These are phyloP conservation scores for Peromyscus eremicus DNA, from an alignment of 2,797 vertebrate species.

Conservation along the genomic window DNA sequence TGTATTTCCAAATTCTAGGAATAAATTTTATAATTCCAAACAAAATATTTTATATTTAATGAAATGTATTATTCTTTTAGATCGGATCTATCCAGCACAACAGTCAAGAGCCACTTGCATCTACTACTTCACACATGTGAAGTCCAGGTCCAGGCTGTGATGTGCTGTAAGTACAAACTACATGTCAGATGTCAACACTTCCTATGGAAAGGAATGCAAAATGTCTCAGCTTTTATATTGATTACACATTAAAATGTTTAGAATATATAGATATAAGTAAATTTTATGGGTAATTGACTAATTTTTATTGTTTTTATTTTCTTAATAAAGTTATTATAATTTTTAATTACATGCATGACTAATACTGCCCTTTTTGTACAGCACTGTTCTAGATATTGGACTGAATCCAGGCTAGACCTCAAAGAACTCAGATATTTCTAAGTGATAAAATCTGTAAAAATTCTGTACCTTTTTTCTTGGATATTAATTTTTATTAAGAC, in stretches of 20 bases:
- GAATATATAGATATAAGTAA: background rate
- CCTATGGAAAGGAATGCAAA: background rate
- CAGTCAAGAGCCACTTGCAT: background rate
- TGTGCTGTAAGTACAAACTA: background rate
- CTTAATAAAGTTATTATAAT: background rate
- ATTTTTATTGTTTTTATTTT: conserved; percentile 54
- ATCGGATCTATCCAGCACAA: background rate
- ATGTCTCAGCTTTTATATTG: background rate
- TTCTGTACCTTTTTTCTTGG: background rate
- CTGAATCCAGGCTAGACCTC: background rate
- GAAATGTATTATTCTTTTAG: conserved; percentile 10
- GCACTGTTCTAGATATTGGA: background rate
- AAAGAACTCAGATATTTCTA: background rate
- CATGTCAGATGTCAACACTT: background rate
- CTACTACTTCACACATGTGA: background rate
- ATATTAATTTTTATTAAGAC: too few species aligned
- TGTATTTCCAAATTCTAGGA: conserved; percentile 26
- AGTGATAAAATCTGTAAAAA: conserved; percentile 5
- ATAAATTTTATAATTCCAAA: background rate
- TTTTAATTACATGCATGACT: background rate
- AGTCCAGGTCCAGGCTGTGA: background rate
- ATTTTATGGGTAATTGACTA: conserved; percentile 1
- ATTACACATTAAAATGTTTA: conserved; percentile 33
- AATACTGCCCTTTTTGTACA: background rate
- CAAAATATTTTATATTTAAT: conserved; percentile 12